Base-by-base conservation (phyloP, 1,140 invertebrate genomes). In the Caenorhabditis briggsae region DNA sequence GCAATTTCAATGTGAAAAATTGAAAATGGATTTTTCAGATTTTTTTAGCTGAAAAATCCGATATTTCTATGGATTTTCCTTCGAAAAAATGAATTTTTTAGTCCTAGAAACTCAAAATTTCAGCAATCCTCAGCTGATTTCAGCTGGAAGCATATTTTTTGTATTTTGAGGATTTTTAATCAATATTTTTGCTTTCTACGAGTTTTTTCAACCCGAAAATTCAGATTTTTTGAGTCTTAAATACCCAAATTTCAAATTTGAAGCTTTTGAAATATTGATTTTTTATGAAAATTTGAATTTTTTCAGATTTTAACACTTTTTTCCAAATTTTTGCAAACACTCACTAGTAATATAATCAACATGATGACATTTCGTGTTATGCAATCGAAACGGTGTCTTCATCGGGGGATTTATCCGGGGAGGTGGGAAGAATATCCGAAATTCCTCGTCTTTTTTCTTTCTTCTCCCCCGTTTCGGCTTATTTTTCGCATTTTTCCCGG, bases 401-500 rank as follows among this genome's bases (percentile, higher is more conserved):
- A 50, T 11, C 0, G 16, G 70, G 2, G 70, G 43, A 16, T 78
- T 48, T 14, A 78, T 20, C 20, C 46, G 11, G 0, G 70, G 70
- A 14, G 70, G 70, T 5, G 70, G 70, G 70, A 78, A 78, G 14
- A 78, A 78, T 50, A 78, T 78, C 6, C 70, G 70, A 23, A 78
- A 50, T 23, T 78, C 70, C 70, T 78, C 70, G 7, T 78, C 70
- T 50, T 50, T 78, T 50, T n/a, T 16, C 70, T 78, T 78, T 50
- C 18, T 70, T 46, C 16, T 5, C 16, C 5, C 14, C 7, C 50
- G 14, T 78, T 78, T 78, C 20, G n/a, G 18, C 70, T 23, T 50
- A 14, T 78, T 78, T 78, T 23, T 8, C 46, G 41, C 5, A 16
- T 12, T 9, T 46, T 78, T 78, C 8, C 8, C 12, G 2, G 70